Conservation (phyloP, 2,113 vertebrate genomes). For the Hypocryptadius cinnamomeus region DNA sequence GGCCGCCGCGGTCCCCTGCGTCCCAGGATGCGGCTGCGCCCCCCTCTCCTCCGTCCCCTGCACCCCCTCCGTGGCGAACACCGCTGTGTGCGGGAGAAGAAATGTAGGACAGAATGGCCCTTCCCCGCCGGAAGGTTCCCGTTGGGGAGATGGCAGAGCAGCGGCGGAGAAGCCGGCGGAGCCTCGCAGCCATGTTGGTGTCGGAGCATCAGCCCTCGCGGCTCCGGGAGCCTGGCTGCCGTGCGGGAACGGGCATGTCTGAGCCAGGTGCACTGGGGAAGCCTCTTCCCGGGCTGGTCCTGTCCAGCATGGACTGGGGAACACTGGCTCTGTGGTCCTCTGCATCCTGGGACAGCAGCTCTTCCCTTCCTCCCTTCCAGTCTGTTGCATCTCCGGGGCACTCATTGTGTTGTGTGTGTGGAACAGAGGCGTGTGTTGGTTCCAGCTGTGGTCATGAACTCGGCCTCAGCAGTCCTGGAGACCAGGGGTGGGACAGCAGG, state of each 20-base stretch:
- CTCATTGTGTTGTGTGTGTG: fast-evolving
- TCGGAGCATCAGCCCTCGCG: background rate
- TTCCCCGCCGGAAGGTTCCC: background rate
- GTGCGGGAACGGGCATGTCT: fast-evolving
- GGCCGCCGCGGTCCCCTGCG: background rate
- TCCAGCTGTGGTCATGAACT: background rate
- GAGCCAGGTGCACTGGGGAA: background rate
- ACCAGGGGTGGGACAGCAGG: background rate
- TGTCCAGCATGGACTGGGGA: too few relatives aligned
- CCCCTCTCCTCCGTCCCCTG: background rate
- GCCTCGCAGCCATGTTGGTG: constrained; percentile 43
- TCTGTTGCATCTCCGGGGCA: background rate
- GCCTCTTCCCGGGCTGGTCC: background rate
- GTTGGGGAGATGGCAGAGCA: background rate
- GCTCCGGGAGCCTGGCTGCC: background rate
- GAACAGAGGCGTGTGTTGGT: background rate
- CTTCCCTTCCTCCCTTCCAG: background rate
- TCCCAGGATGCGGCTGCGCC: background rate
- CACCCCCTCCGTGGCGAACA: background rate
- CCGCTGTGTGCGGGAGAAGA: background rate
- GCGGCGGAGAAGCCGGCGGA: background rate
- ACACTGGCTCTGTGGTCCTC: background rate
- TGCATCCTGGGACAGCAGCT: background rate
- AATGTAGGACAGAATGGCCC: background rate
- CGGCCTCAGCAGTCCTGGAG: background rate